Evolutionary conservation across 2,888 invertebrate species (phyloP).

Genomic region (Lasioglossum villosulum): DNA sequence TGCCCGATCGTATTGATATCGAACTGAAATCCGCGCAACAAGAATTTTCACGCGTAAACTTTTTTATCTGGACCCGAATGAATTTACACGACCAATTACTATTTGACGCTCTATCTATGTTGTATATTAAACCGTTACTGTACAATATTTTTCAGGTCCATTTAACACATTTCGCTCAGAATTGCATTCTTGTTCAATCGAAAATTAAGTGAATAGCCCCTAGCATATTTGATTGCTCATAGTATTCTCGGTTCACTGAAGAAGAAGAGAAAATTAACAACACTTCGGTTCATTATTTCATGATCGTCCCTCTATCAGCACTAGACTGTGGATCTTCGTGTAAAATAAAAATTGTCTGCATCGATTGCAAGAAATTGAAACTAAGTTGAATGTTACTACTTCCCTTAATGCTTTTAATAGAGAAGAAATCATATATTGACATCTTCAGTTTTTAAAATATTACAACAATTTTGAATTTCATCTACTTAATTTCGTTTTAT

Average conservation of each 20-base stretch:
- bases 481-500: no score
- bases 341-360: no score
- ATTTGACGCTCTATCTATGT: neutral
- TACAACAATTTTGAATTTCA: no score
- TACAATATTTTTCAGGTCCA: neutral
- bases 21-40: neutral
- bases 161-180: neutral
- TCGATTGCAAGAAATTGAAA: no score
- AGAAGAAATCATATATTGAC: no score
- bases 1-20: neutral
- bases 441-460: no score
- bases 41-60: constrained; percentile 4
- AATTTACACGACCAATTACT: constrained; percentile 2
- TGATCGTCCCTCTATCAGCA: neutral
- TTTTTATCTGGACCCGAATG: neutral
- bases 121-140: neutral
- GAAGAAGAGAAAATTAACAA: neutral
- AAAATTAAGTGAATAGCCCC: neutral
- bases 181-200: neutral
- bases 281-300: neutral
- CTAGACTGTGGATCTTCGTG: no score
- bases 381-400: no score
- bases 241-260: neutral
- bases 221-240: neutral
- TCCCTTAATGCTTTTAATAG: no score